Conservation (phyloP, 1,140 invertebrate species). For the Cyclina sinensis region DNA sequence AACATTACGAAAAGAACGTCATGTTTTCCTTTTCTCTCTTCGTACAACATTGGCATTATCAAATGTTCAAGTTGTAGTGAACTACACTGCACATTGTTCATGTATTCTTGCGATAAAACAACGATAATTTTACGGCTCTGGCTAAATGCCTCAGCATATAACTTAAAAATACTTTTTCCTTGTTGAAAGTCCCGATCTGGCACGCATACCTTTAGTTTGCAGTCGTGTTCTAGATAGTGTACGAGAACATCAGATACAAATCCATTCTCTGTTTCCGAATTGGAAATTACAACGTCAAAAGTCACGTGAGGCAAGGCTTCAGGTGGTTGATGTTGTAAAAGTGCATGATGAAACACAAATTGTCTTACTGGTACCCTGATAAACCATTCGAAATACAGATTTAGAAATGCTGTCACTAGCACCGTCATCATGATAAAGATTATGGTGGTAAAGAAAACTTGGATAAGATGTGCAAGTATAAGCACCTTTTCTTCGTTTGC, state of each 20-base stretch:
- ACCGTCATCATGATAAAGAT: background rate
- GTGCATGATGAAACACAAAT: background rate
- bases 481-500: conserved; percentile 25
- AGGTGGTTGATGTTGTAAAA: background rate
- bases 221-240: background rate
- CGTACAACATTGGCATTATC: conserved; percentile 11
- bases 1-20: conserved; percentile 2
- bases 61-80: conserved; percentile 20
- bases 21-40: background rate
- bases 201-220: background rate
- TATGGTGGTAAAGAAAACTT: background rate
- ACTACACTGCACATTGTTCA: background rate
- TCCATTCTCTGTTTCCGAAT: background rate
- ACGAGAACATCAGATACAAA: background rate
- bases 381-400: background rate
- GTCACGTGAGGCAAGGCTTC: background rate
- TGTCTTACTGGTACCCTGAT: too few relatives aligned
- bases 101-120: background rate
- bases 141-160: background rate
- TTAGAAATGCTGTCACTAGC: background rate
- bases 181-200: background rate
- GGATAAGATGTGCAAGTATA: background rate
- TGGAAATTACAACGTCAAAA: background rate
- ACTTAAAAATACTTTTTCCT: background rate
- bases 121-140: conserved; percentile 8